phyloP scores from a whole-genome alignment of 2,113 vertebrate species.

The Cheirogaleus medius region DNA sequence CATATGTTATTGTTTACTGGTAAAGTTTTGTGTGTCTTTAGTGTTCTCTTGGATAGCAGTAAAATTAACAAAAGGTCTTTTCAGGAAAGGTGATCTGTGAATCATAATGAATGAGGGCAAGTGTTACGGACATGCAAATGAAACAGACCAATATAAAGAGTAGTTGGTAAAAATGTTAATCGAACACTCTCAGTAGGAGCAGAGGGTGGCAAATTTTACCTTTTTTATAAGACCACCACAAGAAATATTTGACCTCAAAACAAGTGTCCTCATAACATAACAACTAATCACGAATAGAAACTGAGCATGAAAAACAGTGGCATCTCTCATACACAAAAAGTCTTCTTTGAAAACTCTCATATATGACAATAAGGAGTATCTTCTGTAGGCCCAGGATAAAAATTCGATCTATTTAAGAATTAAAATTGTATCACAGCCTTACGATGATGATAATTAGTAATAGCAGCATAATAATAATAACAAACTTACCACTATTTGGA shows the following conservation, averaged over 20 bases:
- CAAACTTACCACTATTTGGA: constrained; percentile 59
- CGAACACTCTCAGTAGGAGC: background rate
- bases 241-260: background rate
- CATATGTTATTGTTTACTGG: background rate
- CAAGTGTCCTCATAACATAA: background rate
- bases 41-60: background rate
- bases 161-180: background rate
- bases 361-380: background rate
- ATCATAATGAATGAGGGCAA: background rate
- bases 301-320: background rate
- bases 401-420: background rate
- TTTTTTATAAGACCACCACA: background rate
- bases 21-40: background rate
- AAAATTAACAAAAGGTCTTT: background rate
- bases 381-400: background rate
- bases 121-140: background rate
- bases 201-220: background rate
- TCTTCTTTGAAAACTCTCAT: background rate
- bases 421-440: background rate
- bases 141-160: background rate
- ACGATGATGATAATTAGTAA: background rate
- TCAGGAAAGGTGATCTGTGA: background rate
- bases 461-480: too few species aligned
- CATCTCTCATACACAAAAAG: background rate
- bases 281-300: background rate